These are phyloP conservation scores for western clawed frog (Xenopus tropicalis) DNA, from an alignment of 2,113 vertebrate species.

Conservation along the genomic window UCB_Xtro_10.0 CM004450.2:109005001-109005500, in stretches of 20 bases:
- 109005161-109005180: conserved; percentile 69
- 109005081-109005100: conserved; percentile 54
- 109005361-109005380: conserved; percentile 70
- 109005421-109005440: conserved; percentile 61
- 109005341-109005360: conserved; percentile 64
- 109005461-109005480: conserved; percentile 45
- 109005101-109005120: conserved; percentile 56
- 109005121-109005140: conserved; percentile 53
- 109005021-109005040: conserved; percentile 23
- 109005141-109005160: conserved; percentile 65
- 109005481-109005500: not conserved
- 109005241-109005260: conserved; percentile 62
- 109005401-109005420: conserved; percentile 69
- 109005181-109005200: conserved; percentile 60
- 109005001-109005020: conserved; percentile 23
- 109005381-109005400: conserved; percentile 64
- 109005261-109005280: conserved; percentile 59
- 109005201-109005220: conserved; percentile 60
- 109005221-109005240: conserved; percentile 65
- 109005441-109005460: conserved; percentile 44
- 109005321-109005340: conserved; percentile 65
- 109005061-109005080: conserved; percentile 54
- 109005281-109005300: conserved; percentile 64
- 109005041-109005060: conserved; percentile 55
- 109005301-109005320: conserved; percentile 71